Evolutionary conservation across 1,140 invertebrate species (phyloP).

Genomic region (Lamellibrachia luymesi): DNA sequence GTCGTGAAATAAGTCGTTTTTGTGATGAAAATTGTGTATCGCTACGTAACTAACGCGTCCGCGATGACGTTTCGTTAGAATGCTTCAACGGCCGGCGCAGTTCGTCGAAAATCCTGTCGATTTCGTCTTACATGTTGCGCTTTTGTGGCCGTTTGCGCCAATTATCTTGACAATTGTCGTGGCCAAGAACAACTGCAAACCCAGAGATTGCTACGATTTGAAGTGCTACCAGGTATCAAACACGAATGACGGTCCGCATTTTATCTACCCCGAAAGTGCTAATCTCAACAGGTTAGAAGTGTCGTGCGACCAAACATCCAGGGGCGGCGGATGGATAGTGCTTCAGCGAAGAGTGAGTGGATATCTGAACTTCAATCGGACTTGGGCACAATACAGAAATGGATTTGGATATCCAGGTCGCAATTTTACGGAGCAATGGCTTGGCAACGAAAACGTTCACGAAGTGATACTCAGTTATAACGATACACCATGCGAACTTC

Average conservation of each 20-base stretch:
- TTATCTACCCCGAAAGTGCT: not conserved
- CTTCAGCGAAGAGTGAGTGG: too few relatives aligned
- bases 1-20: too few relatives aligned
- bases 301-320: not conserved
- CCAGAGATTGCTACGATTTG: not conserved
- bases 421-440: not conserved
- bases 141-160: not conserved
- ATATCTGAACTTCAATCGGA: too few relatives aligned
- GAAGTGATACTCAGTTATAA: not conserved
- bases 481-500: not conserved
- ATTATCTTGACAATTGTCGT: not conserved
- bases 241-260: not conserved
- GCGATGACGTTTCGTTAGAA: not conserved
- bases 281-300: not conserved
- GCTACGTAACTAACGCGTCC: not conserved
- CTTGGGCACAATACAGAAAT: too few relatives aligned
- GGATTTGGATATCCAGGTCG: too few relatives aligned
- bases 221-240: not conserved
- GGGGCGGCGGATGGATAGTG: too few relatives aligned
- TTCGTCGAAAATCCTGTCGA: not conserved
- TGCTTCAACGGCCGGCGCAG: not conserved
- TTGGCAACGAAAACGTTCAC: not conserved
- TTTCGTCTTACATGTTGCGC: not conserved
- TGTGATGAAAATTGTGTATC: not conserved
- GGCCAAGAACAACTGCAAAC: not conserved